Evolutionary conservation across 2,888 invertebrate species (phyloP).

Genomic region (Corbicula japonica): DNA sequence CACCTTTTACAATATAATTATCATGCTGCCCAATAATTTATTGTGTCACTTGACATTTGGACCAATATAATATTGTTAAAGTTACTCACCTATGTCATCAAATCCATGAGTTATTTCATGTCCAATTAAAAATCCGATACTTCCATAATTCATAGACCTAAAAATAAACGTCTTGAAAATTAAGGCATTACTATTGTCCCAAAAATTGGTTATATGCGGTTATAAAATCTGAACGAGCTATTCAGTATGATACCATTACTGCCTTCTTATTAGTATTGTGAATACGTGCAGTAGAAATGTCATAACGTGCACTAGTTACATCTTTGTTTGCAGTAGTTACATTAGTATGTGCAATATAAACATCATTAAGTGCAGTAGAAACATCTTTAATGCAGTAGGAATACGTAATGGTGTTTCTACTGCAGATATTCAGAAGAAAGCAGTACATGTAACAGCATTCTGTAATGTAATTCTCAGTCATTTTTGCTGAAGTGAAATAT

Average conservation of each 20-base stretch:
- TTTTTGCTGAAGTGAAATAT: too few relatives aligned
- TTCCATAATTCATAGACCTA: constrained; percentile 96
- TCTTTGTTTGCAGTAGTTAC: constrained; percentile 13
- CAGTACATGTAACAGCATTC: too few relatives aligned
- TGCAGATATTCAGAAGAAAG: too few relatives aligned
- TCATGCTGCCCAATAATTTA: too few relatives aligned
- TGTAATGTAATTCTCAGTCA: too few relatives aligned
- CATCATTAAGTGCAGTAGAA: too few relatives aligned
- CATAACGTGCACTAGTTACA: neutral
- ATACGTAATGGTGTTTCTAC: too few relatives aligned
- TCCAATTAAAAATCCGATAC: constrained; percentile 99
- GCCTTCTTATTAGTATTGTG: neutral
- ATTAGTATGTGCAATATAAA: too few relatives aligned
- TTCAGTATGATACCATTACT: neutral
- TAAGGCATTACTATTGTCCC: neutral
- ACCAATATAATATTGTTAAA: neutral
- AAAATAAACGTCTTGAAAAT: neutral
- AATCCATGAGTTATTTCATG: constrained; percentile 98
- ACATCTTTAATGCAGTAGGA: too few relatives aligned
- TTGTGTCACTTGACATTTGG: too few relatives aligned
- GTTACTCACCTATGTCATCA: constrained; percentile 90
- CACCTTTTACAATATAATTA: neutral
- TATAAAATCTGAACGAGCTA: neutral
- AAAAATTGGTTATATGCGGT: neutral
- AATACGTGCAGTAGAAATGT: neutral